Evolutionary conservation across 2,888 invertebrate species (phyloP).

Genomic region (Furcula furcula): DNA sequence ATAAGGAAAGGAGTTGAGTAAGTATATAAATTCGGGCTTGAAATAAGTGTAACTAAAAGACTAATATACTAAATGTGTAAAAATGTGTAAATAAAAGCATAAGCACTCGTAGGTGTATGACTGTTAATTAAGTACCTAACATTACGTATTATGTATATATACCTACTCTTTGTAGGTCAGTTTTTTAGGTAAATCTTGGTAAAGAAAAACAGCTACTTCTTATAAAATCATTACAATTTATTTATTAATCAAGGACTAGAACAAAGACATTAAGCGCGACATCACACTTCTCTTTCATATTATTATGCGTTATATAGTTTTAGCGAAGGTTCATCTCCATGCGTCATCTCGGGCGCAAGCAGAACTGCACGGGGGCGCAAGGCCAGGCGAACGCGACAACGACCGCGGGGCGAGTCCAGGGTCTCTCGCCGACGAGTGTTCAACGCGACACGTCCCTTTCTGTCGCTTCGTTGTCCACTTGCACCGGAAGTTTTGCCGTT

Average conservation of each 20-base stretch:
- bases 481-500: slow-evolving; percentile 49
- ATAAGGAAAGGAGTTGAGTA: too few relatives aligned
- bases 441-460: slow-evolving; percentile 76
- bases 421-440: slow-evolving; percentile 36
- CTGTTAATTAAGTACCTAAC: too few relatives aligned
- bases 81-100: too few relatives aligned
- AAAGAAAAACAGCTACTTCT: background rate
- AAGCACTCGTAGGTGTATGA: too few relatives aligned
- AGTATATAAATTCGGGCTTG: too few relatives aligned
- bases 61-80: too few relatives aligned
- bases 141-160: too few relatives aligned
- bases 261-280: slow-evolving; percentile 59
- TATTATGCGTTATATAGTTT: slow-evolving; percentile 50
- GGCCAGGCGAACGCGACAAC: slow-evolving; percentile 52
- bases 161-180: too few relatives aligned
- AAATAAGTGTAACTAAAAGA: too few relatives aligned
- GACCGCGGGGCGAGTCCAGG: slow-evolving; percentile 68
- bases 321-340: slow-evolving; percentile 59
- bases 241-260: slow-evolving; percentile 69
- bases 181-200: too few relatives aligned
- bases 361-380: slow-evolving; percentile 43
- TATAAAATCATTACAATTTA: slow-evolving; percentile 38
- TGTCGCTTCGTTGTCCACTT: slow-evolving; percentile 42
- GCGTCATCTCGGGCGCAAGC: slow-evolving; percentile 48
- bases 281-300: slow-evolving; percentile 66